Conservation (phyloP, 2,113 vertebrate species). For the Elgaria multicarinata region DNA sequence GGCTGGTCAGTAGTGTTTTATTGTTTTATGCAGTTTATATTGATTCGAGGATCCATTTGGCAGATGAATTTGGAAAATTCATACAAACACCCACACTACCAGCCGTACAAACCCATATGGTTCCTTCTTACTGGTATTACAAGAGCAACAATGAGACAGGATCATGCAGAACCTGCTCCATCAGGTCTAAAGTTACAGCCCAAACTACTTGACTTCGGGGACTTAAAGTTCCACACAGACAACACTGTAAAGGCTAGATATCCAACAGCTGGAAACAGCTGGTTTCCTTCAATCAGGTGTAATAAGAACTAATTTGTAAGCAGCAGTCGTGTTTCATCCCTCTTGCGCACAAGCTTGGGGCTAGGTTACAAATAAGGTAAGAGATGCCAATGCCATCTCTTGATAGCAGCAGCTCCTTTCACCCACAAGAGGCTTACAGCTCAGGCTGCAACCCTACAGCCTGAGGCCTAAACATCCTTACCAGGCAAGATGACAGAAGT, state of each 20-base stretch:
- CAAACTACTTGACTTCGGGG: not conserved
- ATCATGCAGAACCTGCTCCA: not conserved
- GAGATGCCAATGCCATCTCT: not conserved
- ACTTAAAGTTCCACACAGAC: not conserved
- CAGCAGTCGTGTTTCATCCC: not conserved
- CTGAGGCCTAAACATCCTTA: slow-evolving; percentile 67
- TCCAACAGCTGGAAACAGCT: not conserved
- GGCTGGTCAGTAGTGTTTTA: no score
- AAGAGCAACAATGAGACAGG: not conserved
- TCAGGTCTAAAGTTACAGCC: not conserved
- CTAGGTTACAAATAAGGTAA: not conserved
- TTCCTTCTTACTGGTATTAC: not conserved
- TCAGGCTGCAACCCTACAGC: no score
- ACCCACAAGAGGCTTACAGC: not conserved
- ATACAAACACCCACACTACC: no score
- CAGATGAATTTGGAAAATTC: no score
- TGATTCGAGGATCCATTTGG: no score
- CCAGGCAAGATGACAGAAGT: slow-evolving; percentile 97
- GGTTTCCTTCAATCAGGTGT: not conserved
- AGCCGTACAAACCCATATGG: not conserved
- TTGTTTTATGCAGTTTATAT: no score
- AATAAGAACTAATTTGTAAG: not conserved
- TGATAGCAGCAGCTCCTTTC: not conserved
- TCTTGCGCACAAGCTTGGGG: not conserved
- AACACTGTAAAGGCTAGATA: not conserved